Evolutionary conservation across 2,797 vertebrate species (phyloP).

Genomic region (Rhinella marina): DNA sequence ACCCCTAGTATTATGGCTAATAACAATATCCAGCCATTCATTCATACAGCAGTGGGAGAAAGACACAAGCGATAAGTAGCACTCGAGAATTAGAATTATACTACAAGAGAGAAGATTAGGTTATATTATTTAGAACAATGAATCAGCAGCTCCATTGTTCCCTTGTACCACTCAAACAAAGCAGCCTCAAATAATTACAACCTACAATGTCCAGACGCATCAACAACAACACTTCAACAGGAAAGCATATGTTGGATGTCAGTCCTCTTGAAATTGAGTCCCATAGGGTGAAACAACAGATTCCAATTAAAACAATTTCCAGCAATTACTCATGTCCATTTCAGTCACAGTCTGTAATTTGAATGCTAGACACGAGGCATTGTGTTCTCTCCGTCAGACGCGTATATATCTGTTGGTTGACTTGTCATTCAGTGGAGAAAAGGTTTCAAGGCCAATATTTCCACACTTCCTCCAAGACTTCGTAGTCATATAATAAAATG

Average conservation of each 20-base stretch:
- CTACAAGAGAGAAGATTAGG: constrained; percentile 51
- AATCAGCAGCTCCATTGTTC: constrained; percentile 49
- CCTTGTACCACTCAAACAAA: constrained; percentile 28
- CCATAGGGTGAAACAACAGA: constrained; percentile 41
- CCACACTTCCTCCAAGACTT: not conserved
- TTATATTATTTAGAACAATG: constrained; percentile 54
- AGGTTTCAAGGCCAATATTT: not conserved
- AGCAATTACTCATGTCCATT: constrained; percentile 49
- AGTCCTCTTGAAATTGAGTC: constrained; percentile 26
- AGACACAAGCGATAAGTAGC: constrained; percentile 25
- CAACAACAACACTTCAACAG: constrained; percentile 27
- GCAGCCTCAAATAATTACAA: constrained; percentile 49
- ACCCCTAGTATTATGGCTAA: constrained; percentile 35
- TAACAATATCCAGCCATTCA: constrained; percentile 39
- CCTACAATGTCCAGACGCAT: constrained; percentile 47
- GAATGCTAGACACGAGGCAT: constrained; percentile 32
- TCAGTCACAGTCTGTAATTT: constrained; percentile 44
- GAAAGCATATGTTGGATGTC: constrained; percentile 40
- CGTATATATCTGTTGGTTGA: constrained; percentile 13
- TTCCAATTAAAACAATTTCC: constrained; percentile 52
- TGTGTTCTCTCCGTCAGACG: constrained; percentile 24
- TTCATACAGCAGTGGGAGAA: constrained; percentile 14
- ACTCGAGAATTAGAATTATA: constrained; percentile 40
- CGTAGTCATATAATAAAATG: not conserved
- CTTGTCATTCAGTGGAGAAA: constrained; percentile 22